Evolutionary conservation across 2,797 vertebrate species (phyloP).

Genomic region (Artibeus lituratus): DNA sequence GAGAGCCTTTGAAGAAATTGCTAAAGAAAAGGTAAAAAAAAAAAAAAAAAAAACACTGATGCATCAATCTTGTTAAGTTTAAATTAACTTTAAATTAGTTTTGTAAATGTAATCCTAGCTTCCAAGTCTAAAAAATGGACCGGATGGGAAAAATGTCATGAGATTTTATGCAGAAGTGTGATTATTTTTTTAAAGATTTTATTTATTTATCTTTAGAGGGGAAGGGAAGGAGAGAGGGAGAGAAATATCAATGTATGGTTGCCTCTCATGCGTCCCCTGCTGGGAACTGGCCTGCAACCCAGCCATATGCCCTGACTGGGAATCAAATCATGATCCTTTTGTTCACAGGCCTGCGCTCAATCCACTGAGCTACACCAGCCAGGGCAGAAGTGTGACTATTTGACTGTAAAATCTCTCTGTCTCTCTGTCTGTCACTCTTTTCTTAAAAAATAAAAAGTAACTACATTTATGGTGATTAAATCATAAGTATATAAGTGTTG

Average conservation of each 20-base stretch:
- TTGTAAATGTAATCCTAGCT: not conserved
- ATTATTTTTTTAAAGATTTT: too few relatives aligned
- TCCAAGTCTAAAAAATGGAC: not conserved
- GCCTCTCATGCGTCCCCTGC: too few relatives aligned
- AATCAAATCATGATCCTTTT: too few relatives aligned
- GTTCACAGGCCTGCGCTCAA: too few relatives aligned
- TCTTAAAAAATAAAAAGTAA: not conserved
- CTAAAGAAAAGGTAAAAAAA: not conserved
- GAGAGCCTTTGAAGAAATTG: not conserved
- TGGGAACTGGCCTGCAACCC: too few relatives aligned
- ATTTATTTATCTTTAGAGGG: too few relatives aligned
- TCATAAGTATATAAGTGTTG: not conserved
- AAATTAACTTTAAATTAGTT: not conserved
- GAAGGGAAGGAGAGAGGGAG: too few relatives aligned
- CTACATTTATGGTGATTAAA: not conserved
- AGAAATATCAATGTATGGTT: too few relatives aligned
- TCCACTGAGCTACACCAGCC: too few relatives aligned
- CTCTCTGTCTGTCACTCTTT: not conserved
- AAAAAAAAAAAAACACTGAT: not conserved
- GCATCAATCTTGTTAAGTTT: not conserved
- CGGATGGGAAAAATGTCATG: not conserved
- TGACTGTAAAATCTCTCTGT: not conserved
- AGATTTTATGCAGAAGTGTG: not conserved
- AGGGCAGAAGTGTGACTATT: not conserved
- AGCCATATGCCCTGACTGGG: too few relatives aligned